Evolutionary conservation across 2,888 invertebrate genomes (phyloP).

Genomic region (Oxytorus armatus): DNA sequence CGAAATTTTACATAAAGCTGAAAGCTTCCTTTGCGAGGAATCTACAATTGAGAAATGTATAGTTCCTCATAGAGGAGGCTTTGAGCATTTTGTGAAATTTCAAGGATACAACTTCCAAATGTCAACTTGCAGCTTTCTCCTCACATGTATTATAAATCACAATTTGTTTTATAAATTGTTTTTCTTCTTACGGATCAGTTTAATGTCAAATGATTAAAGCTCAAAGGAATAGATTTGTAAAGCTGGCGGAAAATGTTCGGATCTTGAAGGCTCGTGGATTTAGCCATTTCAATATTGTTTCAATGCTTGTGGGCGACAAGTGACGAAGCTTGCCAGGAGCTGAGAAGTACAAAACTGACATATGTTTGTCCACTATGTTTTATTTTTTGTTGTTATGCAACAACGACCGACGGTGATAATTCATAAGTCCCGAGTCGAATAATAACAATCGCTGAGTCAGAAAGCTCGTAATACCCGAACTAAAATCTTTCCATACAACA

Average conservation of each 20-base stretch:
- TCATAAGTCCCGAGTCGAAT: neutral
- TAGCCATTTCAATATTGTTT: neutral
- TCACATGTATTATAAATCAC: no score
- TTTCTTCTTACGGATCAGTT: neutral
- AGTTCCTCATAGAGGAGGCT: no score
- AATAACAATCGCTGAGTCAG: neutral
- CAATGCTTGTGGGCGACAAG: conserved; percentile 3
- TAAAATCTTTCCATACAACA: no score
- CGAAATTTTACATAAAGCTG: no score
- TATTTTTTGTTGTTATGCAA: neutral
- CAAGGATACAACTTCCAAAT: no score
- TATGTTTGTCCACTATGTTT: neutral
- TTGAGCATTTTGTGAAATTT: no score
- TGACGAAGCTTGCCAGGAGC: neutral
- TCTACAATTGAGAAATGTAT: no score
- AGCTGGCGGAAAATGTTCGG: neutral
- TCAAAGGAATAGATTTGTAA: neutral
- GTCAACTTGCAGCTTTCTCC: no score
- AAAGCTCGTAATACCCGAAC: no score
- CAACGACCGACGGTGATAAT: neutral
- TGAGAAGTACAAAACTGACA: neutral
- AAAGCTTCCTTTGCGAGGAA: no score
- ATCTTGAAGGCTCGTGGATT: neutral
- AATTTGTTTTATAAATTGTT: neutral
- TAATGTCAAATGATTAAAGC: neutral